Evolutionary conservation across 2,113 vertebrate genomes (phyloP), one percentile per base, ranked within the genome.

Genomic region (Typhlomys cinereus): DNA sequence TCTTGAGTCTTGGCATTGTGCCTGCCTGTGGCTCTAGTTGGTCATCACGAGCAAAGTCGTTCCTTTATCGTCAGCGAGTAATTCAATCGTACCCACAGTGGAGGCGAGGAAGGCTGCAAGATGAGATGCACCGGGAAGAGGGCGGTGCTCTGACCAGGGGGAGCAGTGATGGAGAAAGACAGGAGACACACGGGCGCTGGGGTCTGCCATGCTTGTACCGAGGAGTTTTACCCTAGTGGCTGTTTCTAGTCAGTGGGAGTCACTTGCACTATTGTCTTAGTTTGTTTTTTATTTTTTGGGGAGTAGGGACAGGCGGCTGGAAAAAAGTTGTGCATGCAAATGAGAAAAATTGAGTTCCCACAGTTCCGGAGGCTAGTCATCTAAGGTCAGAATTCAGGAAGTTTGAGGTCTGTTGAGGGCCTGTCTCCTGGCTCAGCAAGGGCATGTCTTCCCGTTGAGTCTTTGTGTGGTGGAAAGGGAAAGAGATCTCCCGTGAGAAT

Each of bases 31-130:
- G 64, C 89, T 69, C 71, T 59, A 74, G 25, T 36, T 73, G 76
- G 21, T 41, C n/a, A 44, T 78, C 44, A 8, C 3, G 34, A 86
- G 17, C 15, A 48, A 29, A 62, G 17, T 31, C 46, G 41, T 29
- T 48, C 59, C 80, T 89, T 69, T 69, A n/a, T 82, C 25, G 74
- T 61, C 34, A 85, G 41, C 31, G 44, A 81, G 74, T 69, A 59
- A 79, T 91, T 87, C 71, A 73, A 12, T 85, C 46, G 46, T 48
- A 52, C 44, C 48, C 36, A 11, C 75, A 41, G 46, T 61, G 46
- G n/a, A 74, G 81, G 3, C 9, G 79, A 80, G 64, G 41, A 66
- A 34, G 39, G 25, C 29, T 61, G 8, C 34, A 67, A 31, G 54
- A 50, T 34, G 41, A 54, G 48, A 12, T 13, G 0, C 7, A 2